Evolutionary conservation across 2,113 vertebrate species (phyloP).

Genomic region (Prochilodus magdalenae): DNA sequence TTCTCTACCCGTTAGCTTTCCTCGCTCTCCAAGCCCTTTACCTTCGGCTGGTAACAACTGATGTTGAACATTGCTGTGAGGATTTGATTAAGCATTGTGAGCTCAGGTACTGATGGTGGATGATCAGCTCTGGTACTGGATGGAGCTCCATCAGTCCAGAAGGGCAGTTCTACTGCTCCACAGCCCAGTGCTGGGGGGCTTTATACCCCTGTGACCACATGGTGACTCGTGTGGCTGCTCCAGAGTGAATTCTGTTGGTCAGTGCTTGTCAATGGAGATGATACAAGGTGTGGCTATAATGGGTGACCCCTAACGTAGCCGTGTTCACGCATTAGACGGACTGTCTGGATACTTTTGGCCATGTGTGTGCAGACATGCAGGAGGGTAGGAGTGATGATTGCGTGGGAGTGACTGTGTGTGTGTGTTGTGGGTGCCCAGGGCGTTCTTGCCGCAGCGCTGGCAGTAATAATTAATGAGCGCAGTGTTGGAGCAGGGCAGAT

Average conservation of each 20-base stretch:
- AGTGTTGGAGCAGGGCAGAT: slow-evolving; percentile 96
- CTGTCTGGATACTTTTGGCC: not conserved
- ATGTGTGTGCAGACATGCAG: not conserved
- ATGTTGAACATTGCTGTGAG: not conserved
- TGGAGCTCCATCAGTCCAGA: not conserved
- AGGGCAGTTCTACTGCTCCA: not conserved
- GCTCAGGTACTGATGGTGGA: not conserved
- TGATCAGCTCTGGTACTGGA: not conserved
- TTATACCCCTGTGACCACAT: not conserved
- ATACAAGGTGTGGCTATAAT: not conserved
- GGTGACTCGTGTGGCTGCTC: not conserved
- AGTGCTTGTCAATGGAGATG: not conserved
- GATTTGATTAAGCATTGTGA: not conserved
- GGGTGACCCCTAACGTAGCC: too few relatives aligned
- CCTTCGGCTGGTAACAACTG: too few relatives aligned
- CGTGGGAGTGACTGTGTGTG: slow-evolving; percentile 14
- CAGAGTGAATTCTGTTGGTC: not conserved
- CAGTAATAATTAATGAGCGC: slow-evolving; percentile 99
- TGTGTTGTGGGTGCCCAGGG: slow-evolving; percentile 72
- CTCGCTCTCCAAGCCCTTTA: too few relatives aligned
- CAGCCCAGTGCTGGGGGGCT: not conserved
- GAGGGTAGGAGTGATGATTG: slow-evolving; percentile 1
- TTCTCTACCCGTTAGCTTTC: too few relatives aligned
- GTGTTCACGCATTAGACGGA: not conserved
- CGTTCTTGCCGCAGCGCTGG: slow-evolving; percentile 87